phyloP scores from a whole-genome alignment of 2,888 invertebrate species.

The Toxonevra muliebris region DNA sequence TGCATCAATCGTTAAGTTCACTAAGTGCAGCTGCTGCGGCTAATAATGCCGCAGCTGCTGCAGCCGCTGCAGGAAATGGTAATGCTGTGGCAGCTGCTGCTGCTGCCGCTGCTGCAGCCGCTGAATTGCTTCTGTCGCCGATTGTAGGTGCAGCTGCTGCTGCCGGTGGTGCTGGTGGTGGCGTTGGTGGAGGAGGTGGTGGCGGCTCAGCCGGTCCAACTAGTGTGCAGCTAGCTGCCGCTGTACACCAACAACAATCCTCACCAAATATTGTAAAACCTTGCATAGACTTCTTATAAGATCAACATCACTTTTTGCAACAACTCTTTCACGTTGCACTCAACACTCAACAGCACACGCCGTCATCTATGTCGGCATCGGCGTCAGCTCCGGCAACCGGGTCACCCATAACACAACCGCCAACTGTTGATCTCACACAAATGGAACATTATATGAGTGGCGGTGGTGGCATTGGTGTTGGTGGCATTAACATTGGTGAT shows the following conservation, averaged over 20 bases:
- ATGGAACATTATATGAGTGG: constrained; percentile 48
- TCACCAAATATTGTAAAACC: constrained; percentile 64
- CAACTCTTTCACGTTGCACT: constrained; percentile 63
- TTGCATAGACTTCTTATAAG: constrained; percentile 66
- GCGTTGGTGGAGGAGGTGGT: too few relatives aligned
- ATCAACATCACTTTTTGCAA: constrained; percentile 64
- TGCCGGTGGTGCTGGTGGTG: constrained; percentile 41
- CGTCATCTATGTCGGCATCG: constrained; percentile 43
- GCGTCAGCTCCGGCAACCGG: constrained; percentile 14
- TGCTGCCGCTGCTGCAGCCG: constrained; percentile 60
- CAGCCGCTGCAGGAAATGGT: constrained; percentile 48
- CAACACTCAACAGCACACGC: constrained; percentile 53
- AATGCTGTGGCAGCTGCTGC: constrained; percentile 58
- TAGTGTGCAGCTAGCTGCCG: constrained; percentile 53
- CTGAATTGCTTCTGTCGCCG: constrained; percentile 59
- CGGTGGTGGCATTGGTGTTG: constrained; percentile 29
- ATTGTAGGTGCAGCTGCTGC: constrained; percentile 58
- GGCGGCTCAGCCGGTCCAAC: constrained; percentile 47
- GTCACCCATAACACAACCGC: constrained; percentile 36
- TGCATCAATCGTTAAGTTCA: constrained; percentile 60
- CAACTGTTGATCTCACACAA: constrained; percentile 59
- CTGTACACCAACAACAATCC: constrained; percentile 55
- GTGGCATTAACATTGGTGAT: constrained; percentile 16
- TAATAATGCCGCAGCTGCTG: constrained; percentile 45
- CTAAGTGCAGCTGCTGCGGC: constrained; percentile 55